Base-by-base conservation (phyloP, 92 coral and sea anemone species). In the Palythoa heliodiscus region DNA sequence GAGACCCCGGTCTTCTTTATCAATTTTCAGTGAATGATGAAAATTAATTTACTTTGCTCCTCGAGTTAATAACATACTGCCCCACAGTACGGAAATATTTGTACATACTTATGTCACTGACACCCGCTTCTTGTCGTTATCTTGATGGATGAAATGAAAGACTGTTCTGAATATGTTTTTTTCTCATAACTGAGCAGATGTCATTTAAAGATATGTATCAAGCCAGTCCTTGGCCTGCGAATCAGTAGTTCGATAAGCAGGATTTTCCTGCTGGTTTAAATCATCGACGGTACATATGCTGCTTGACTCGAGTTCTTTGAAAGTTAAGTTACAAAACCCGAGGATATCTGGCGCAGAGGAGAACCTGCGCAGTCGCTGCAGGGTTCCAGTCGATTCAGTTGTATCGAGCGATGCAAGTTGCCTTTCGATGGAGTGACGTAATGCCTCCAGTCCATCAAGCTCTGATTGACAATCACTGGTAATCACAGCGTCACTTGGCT, bases 291-390 rank as follows among this genome's bases (percentile, higher is more conserved):
- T 86, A 50, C 93, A 92, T 63, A 88, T 76, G 15, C 95, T 90
- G 70, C 95, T 92, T 0, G 87, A 87, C 60, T 92, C 95, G 66
- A 92, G 60, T 19, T 90, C 95, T 37, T 57, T 47, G 72, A 86
- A 82, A 47, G 86, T 88, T 15, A 86, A 52, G 52, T 86, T 82
- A 78, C 83, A 40, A 19, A 91, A 83, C 57, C 78, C 75, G 82
- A 89, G 90, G 83, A 91, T 93, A 88, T 93, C 89, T 68, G 95
- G 95, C 12, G 92, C 90, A n/a, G 94, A 91, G 38, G 90, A 24
- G 66, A 75, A 60, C 76, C 89, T 86, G n/a, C 76, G 78, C 82
- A 83, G 68, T 37, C 84, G 78, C 67, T 87, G 75, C 39, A 68
- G 78, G 2, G 78, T 84, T 57, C 67, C 67, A 86, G 72, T 72